phyloP scores from a whole-genome alignment of 2,888 invertebrate genomes.

The Acanthococcus lagerstroemiae region DNA sequence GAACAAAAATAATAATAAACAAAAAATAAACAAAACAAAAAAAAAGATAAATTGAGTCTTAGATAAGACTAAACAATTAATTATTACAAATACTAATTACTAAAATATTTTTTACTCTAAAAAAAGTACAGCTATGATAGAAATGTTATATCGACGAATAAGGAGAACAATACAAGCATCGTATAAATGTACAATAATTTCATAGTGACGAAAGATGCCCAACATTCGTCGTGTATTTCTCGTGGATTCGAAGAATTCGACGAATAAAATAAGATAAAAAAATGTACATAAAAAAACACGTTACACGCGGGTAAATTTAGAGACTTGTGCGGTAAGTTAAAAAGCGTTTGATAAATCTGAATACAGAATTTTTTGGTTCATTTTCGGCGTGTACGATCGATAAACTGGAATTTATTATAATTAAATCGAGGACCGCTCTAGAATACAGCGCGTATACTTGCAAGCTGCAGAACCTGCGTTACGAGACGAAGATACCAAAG shows the following conservation, averaged over 20 bases:
- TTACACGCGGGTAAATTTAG: not conserved
- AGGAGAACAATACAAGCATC: conserved; percentile 25
- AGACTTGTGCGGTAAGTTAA: not conserved
- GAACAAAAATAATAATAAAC: not conserved
- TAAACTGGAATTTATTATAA: too few relatives aligned
- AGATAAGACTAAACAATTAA: conserved; percentile 24
- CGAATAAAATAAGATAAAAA: conserved; percentile 16
- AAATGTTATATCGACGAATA: conserved; percentile 26
- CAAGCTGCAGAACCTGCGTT: too few relatives aligned
- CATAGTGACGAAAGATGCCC: conserved; percentile 12
- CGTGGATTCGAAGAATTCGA: conserved; percentile 9
- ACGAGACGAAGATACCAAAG: too few relatives aligned
- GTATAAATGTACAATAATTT: conserved; percentile 15
- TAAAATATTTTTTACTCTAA: conserved; percentile 11
- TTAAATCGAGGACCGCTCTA: too few relatives aligned
- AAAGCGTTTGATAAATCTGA: not conserved
- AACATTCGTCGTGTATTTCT: conserved; percentile 14
- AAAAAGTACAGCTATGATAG: conserved; percentile 30
- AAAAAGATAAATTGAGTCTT: conserved; percentile 25
- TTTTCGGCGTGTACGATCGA: too few relatives aligned
- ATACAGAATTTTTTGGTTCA: too few relatives aligned
- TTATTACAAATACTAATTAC: conserved; percentile 23
- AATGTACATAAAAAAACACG: not conserved
- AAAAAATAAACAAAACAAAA: conserved; percentile 12
- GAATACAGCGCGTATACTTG: too few relatives aligned